Evolutionary conservation across 2,797 vertebrate genomes (phyloP), one percentile per base, ranked within the genome.

Genomic region (Mormyrus proboscirostris): DNA sequence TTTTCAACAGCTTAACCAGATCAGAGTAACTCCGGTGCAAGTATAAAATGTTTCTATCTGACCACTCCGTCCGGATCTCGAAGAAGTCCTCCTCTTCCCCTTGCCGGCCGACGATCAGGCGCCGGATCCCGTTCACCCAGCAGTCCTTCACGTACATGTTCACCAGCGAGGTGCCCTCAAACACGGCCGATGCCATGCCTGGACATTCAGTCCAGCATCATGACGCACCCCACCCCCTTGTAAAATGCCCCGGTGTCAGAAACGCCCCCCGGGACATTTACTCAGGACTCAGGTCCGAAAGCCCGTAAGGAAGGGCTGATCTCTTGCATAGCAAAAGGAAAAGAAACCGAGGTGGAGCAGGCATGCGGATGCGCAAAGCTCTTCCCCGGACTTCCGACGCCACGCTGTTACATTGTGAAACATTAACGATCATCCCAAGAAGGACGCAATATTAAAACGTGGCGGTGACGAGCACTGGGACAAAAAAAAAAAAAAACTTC

Each of bases 61-160:
- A 99, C 98, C 98, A 99, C 95, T 99, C 98, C 0, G 98, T 98
- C 93, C 98, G 93, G 93, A 99, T 98, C 96, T 99, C 97, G 93
- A 97, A 99, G 88, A 99, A 99, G 91, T 99, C 97, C 95, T 99
- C 98, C 94, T 99, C 98, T 93, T 98, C 97, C 1, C 97, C 98
- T 85, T 96, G 95, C 90, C 96, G 95, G 94, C 95, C 97, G 94
- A 99, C 97, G 92, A 99, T 96, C 89, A 99, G 97, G 76, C 97
- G 94, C 90, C 98, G 96, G 94, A 98, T 95, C 51, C 98, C 98
- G 95, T 99, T 99, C 89, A 99, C 98, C 98, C 98, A 99, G 95
- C 98, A 99, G 94, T 97, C 97, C 92, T 97, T 97, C 91, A 99
- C 98, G 92, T 97, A 99, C 98, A 99, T 99, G 95, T 99, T 99